Conservation (phyloP, 1,140 invertebrate species). For the Odontomachus brunneus region DNA sequence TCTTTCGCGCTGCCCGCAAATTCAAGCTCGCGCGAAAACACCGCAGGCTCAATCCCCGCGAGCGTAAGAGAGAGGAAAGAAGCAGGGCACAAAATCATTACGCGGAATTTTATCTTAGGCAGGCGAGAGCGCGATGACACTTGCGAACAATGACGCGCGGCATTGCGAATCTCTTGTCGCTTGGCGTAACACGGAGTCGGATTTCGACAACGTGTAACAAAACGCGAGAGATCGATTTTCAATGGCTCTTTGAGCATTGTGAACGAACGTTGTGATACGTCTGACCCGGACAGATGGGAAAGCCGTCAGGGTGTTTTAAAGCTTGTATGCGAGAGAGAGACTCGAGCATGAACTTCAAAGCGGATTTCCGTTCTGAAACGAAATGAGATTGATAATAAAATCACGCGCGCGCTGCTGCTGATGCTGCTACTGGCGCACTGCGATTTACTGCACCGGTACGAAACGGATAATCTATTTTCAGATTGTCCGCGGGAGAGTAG, state of each 20-base stretch:
- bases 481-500: background rate
- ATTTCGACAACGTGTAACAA: conserved; percentile 11
- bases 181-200: background rate
- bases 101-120: too few species aligned
- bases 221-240: conserved; percentile 43
- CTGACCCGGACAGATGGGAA: background rate
- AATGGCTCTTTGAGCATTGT: conserved; percentile 31
- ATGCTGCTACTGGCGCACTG: background rate
- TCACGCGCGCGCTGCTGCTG: background rate
- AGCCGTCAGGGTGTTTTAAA: conserved; percentile 5
- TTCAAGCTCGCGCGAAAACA: too few species aligned
- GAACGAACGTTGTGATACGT: background rate
- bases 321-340: background rate
- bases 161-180: background rate
- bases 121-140: too few species aligned
- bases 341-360: background rate
- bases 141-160: too few species aligned
- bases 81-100: too few species aligned
- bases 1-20: too few species aligned
- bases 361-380: conserved; percentile 3
- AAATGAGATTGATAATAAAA: conserved; percentile 20
- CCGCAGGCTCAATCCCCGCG: too few species aligned
- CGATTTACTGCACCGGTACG: background rate
- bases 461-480: background rate
- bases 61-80: too few species aligned